Conservation (phyloP, 1,140 invertebrate genomes). For the Hyles euphorbiae region DNA sequence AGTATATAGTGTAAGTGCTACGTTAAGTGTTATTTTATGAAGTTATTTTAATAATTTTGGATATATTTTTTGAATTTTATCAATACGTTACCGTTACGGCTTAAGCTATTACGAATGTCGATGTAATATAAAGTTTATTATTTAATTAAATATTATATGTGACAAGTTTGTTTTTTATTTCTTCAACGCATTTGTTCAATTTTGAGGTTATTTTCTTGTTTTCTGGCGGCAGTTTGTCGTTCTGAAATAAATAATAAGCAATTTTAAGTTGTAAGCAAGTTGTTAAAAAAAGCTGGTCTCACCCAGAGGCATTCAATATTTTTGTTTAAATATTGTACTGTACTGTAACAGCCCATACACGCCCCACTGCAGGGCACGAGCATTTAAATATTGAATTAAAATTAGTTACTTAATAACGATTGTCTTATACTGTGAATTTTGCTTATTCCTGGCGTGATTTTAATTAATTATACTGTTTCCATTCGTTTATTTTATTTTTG, state of each 20-base stretch:
- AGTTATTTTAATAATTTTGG: conserved; percentile 25
- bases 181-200: conserved; percentile 37
- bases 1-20: too few relatives aligned
- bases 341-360: too few relatives aligned
- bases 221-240: conserved; percentile 42
- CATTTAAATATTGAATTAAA: too few relatives aligned
- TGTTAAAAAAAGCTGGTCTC: too few relatives aligned
- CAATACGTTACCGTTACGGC: conserved; percentile 33
- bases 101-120: conserved; percentile 25
- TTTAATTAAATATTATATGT: conserved; percentile 58
- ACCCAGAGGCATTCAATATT: too few relatives aligned
- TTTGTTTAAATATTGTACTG: too few relatives aligned
- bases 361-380: too few relatives aligned
- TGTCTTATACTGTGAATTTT: too few relatives aligned
- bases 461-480: too few relatives aligned
- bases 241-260: conserved; percentile 35
- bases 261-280: background rate
- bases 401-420: too few relatives aligned
- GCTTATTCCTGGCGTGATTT: too few relatives aligned
- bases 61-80: conserved; percentile 38
- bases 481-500: too few relatives aligned
- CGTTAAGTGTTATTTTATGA: conserved; percentile 5
- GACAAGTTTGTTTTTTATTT: conserved; percentile 48
- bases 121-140: conserved; percentile 34
- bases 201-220: conserved; percentile 47